A percentile compares a stretch with the other conserved stretches of the same genome.
Conservation (phyloP, 2,113 vertebrate species). For the Rousettus leschenaultii region DNA sequence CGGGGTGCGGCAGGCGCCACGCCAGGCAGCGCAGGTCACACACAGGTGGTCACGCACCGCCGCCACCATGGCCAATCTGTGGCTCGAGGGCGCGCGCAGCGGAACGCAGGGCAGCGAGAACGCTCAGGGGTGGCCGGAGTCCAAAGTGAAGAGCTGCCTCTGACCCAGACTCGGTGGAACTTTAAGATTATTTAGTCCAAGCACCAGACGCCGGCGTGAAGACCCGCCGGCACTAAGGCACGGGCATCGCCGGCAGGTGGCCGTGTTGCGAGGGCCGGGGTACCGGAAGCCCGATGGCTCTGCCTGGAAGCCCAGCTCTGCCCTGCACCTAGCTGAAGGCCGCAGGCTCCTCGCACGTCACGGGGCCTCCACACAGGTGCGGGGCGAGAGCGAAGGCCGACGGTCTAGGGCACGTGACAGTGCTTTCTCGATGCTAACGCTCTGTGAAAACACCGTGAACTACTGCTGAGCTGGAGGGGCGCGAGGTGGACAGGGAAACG, state of each 20-base stretch:
- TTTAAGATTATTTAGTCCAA: background rate
- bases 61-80: accelerated
- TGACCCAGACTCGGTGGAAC: background rate
- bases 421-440: background rate
- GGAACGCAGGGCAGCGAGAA: background rate
- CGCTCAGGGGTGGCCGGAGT: accelerated
- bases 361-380: background rate
- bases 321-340: background rate
- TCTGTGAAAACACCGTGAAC: background rate
- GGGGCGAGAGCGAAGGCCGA: background rate
- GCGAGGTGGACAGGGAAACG: background rate
- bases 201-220: background rate
- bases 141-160: background rate
- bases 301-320: background rate
- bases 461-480: background rate
- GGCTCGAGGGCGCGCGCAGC: accelerated
- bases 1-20: too few relatives aligned
- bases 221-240: background rate
- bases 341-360: too few relatives aligned
- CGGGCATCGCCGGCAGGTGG: background rate
- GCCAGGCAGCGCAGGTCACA: too few relatives aligned
- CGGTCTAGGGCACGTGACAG: accelerated
- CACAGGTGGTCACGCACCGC: accelerated
- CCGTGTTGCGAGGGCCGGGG: accelerated
- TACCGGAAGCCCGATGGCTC: background rate